Conservation (phyloP, 2,888 invertebrate genomes). For the Caenorhabditis sp. region DNA sequence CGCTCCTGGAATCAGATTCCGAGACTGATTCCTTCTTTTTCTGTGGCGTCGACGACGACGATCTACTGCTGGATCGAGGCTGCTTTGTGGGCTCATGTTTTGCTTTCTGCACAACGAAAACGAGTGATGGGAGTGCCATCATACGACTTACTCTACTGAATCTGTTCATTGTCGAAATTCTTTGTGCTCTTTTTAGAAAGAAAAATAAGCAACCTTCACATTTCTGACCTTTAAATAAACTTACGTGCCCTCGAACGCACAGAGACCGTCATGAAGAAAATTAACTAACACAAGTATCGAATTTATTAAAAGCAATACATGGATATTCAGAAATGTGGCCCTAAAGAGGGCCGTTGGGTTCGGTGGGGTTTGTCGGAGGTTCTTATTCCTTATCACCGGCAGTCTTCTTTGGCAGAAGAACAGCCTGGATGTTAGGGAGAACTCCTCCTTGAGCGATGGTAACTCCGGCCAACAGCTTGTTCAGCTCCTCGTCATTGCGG, state of each 20-base stretch:
- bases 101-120: conserved; percentile 6
- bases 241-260: too few relatives aligned
- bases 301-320: too few relatives aligned
- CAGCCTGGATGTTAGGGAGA: too few relatives aligned
- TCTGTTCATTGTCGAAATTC: conserved; percentile 32
- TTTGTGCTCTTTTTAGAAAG: too few relatives aligned
- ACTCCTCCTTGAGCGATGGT: too few relatives aligned
- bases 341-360: conserved; percentile 75
- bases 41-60: neutral
- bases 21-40: neutral
- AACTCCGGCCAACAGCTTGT: conserved; percentile 28
- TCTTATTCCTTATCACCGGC: too few relatives aligned
- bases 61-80: neutral
- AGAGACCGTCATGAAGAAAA: too few relatives aligned
- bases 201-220: neutral
- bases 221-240: too few relatives aligned
- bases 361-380: too few relatives aligned
- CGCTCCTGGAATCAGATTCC: conserved; percentile 12
- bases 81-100: conserved; percentile 1
- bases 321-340: conserved; percentile 68
- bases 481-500: conserved; percentile 29
- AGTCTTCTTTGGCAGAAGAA: too few relatives aligned
- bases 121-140: neutral
- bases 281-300: too few relatives aligned
- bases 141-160: conserved; percentile 37